phyloP scores from a whole-genome alignment of 2,888 invertebrate genomes.

The Sinodicranocentrus sp. region DNA sequence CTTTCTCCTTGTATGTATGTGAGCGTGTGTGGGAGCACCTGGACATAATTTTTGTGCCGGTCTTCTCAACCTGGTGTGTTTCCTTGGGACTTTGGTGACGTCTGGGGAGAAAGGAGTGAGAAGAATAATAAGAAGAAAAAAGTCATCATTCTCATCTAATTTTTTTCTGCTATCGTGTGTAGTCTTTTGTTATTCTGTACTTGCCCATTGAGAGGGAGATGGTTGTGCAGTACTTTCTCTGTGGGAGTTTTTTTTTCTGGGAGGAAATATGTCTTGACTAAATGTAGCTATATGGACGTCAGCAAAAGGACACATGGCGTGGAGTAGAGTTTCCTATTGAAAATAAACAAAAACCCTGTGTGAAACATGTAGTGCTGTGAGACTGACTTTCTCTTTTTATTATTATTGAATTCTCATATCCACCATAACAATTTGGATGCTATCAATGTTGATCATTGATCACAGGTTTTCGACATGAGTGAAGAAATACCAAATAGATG shows the following conservation, averaged over 20 bases:
- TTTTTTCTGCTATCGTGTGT: not conserved
- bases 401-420: too few relatives aligned
- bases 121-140: constrained; percentile 8
- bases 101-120: constrained; percentile 19
- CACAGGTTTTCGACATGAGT: too few relatives aligned
- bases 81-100: constrained; percentile 29
- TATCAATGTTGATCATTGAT: constrained; percentile 46
- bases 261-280: too few relatives aligned
- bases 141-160: constrained; percentile 32
- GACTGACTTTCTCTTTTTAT: too few relatives aligned
- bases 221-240: too few relatives aligned
- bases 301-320: too few relatives aligned
- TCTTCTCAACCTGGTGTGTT: not conserved
- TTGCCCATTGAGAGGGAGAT: too few relatives aligned
- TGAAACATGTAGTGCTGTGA: too few relatives aligned
- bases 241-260: too few relatives aligned
- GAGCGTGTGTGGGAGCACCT: constrained; percentile 39
- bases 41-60: constrained; percentile 26
- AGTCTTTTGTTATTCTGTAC: too few relatives aligned
- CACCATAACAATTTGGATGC: not conserved
- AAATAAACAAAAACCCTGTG: not conserved
- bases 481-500: too few relatives aligned
- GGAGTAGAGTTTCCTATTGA: not conserved
- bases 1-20: not conserved
- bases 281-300: too few relatives aligned